Percentiles rank a stretch among this genome's conserved stretches.
Conservation (phyloP, 2,797 vertebrate genomes). For the Sebastes oblongus region DNA sequence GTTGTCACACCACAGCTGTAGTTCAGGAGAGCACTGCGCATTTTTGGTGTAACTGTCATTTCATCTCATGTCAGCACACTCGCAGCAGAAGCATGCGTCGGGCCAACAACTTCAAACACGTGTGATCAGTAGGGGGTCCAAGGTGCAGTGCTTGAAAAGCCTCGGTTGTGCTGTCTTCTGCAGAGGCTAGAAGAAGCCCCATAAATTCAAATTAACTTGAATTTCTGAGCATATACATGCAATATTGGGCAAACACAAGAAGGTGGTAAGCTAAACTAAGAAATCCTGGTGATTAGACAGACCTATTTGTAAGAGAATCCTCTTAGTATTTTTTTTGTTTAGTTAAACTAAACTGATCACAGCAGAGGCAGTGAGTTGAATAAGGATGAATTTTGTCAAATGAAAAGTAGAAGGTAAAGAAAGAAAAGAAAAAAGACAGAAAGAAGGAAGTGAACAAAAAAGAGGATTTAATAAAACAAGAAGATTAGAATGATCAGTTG, state of each 20-base stretch:
- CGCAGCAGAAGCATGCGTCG: not conserved
- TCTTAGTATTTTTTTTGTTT: not conserved
- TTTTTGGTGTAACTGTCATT: conserved; percentile 15
- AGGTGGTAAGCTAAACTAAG: not conserved
- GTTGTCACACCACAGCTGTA: conserved; percentile 1
- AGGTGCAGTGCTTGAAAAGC: not conserved
- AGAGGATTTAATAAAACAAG: not conserved
- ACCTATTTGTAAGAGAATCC: not conserved
- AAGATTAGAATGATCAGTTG: not conserved
- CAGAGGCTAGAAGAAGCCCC: not conserved
- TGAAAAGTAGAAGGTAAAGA: not conserved
- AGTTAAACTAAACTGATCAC: not conserved
- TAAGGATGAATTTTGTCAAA: not conserved
- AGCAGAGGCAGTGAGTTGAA: not conserved
- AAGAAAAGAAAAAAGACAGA: not conserved
- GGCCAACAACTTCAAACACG: conserved; percentile 1
- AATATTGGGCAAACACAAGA: not conserved
- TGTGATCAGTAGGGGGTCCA: not conserved
- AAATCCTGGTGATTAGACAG: not conserved
- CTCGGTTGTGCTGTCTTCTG: not conserved
- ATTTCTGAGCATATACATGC: not conserved
- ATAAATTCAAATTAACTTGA: not conserved
- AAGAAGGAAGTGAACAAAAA: not conserved
- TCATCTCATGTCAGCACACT: conserved; percentile 17
- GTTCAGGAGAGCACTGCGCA: not conserved